Evolutionary conservation across 2,113 vertebrate species (phyloP).

Genomic region (Odobenus rosmarus): DNA sequence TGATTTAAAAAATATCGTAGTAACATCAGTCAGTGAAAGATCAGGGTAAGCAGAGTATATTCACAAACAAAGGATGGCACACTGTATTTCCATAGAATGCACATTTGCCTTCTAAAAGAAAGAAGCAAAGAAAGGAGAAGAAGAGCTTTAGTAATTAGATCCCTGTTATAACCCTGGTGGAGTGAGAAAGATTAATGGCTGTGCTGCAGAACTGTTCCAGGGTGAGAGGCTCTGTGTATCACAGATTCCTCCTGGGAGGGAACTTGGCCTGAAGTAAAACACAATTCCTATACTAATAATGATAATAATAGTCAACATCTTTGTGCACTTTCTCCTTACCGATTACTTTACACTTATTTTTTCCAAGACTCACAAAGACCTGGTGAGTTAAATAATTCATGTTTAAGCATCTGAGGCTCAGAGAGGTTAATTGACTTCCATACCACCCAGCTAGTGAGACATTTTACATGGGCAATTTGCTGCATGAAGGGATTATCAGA

Average conservation of each 20-base stretch:
- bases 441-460: slow-evolving; percentile 19
- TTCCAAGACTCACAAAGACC: slow-evolving; percentile 1
- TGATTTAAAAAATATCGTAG: not conserved
- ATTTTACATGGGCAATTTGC: slow-evolving; percentile 40
- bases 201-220: not conserved
- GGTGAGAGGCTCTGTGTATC: not conserved
- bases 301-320: slow-evolving; percentile 44
- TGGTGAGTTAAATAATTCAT: slow-evolving; percentile 59
- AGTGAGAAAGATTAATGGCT: slow-evolving; percentile 45
- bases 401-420: slow-evolving; percentile 55
- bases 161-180: slow-evolving; percentile 25
- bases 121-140: slow-evolving; percentile 21
- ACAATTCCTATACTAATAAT: slow-evolving; percentile 34
- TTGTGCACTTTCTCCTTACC: not conserved
- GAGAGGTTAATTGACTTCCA: slow-evolving; percentile 75
- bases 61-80: not conserved
- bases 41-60: slow-evolving; percentile 5
- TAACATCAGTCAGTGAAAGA: not conserved
- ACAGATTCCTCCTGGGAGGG: slow-evolving; percentile 46
- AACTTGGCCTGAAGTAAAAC: slow-evolving; percentile 47
- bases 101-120: slow-evolving; percentile 49
- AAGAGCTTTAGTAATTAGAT: slow-evolving; percentile 66
- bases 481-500: slow-evolving; percentile 10
- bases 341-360: slow-evolving; percentile 52
- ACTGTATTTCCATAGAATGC: not conserved